Conservation (phyloP, 1,140 invertebrate species). For the Pseudoatta argentina region DNA sequence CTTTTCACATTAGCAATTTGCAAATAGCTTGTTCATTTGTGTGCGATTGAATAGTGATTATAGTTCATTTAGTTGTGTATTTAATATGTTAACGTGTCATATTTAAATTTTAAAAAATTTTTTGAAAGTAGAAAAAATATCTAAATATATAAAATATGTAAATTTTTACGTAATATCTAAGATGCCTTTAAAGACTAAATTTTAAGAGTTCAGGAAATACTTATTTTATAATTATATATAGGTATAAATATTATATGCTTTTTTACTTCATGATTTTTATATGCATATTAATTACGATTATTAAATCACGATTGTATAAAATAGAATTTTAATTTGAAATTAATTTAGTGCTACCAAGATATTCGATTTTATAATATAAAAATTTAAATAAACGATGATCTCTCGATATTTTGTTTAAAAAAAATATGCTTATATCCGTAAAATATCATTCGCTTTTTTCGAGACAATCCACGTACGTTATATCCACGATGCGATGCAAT, state of each 20-base stretch:
- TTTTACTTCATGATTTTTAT: neutral
- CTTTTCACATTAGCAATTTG: conserved; percentile 56
- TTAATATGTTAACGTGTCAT: conserved; percentile 5
- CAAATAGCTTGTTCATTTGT: conserved; percentile 30
- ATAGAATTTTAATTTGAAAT: neutral
- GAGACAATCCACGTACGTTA: neutral
- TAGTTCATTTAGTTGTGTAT: neutral
- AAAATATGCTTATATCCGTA: neutral
- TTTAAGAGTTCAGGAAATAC: neutral
- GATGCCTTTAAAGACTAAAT: neutral
- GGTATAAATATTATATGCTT: neutral
- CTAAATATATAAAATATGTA: too few relatives aligned
- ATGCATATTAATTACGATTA: neutral
- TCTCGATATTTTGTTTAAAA: neutral
- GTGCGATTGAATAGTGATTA: conserved; percentile 12
- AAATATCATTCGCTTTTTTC: neutral
- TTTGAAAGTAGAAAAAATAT: neutral
- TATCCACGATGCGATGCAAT: neutral
- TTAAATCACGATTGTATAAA: neutral
- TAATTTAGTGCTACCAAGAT: neutral
- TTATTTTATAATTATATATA: neutral
- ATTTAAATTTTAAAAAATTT: neutral
- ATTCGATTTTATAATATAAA: neutral
- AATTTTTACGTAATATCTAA: neutral
- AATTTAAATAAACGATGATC: neutral